Evolutionary conservation across 1,140 invertebrate species (phyloP), one percentile per base, ranked within the genome.

Genomic region (Eubasilissa regina): DNA sequence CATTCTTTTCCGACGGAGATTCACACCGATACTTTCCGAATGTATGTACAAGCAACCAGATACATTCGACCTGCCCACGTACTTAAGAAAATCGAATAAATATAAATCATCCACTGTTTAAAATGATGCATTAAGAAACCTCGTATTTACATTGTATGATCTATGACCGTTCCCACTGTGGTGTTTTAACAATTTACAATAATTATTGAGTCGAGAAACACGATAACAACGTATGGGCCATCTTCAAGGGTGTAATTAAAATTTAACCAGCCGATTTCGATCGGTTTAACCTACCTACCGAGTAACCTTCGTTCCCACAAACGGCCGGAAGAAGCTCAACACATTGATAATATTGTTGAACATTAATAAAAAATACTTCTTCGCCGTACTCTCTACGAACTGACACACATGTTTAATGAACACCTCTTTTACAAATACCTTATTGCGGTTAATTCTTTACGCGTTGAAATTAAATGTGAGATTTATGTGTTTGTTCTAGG

Each of bases 71-170:
- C 17, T 58, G 55, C 55, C 55, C 55, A 58, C 55, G 55, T 19
- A 11, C n/a, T 19, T 0, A 21, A 21, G 17, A 58, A 58, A 58
- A 58, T 58, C 55, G 21, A 58, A 58, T 58, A 58, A 58, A 58
- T 11, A 58, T 58, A 58, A 58, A 58, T 58, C 15, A 58, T 21
- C 15, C 17, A 11, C 17, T n/a, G 19, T 17, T 15, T 4, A 25
- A 64, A 64, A 64, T 25, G 13, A 64, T 44, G 7, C 60, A 35
- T 58, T 64, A 35, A 64, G 60, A 12, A 43, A 64, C 21, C 25
- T 13, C 60, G n/a, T 64, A 64, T 64, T 64, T 64, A 64, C 60
- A 64, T 64, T 64, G 60, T 44, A 64, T 64, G 60, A 64, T 64
- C 60, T 64, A 64, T 64, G 19, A 64, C 60, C 60, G 60, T n/a